phyloP scores from a whole-genome alignment of 2,888 invertebrate species.

The Epistrophella euchroma region DNA sequence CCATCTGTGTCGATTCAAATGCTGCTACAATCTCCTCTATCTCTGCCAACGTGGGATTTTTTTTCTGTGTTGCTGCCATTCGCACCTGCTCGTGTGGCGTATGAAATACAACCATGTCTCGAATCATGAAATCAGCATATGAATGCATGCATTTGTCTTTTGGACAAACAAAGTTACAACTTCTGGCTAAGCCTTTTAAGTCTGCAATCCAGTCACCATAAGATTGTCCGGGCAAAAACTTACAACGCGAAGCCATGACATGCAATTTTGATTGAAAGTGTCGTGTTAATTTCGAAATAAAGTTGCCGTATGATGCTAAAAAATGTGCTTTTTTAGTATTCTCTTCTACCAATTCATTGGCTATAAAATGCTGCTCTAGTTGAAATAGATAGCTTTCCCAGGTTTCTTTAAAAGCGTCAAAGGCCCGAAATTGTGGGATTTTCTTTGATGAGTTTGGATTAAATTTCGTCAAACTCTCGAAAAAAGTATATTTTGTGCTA shows the following conservation, averaged over 20 bases:
- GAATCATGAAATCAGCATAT: slow-evolving; percentile 13
- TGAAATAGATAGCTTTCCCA: slow-evolving; percentile 28
- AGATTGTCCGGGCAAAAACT: slow-evolving; percentile 37
- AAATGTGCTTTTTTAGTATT: slow-evolving; percentile 16
- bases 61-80: slow-evolving; percentile 42
- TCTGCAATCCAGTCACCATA: slow-evolving; percentile 60
- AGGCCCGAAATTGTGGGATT: slow-evolving; percentile 10
- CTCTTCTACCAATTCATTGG: neutral
- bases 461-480: neutral
- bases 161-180: slow-evolving; percentile 32
- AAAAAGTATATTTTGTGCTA: neutral
- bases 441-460: neutral
- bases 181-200: slow-evolving; percentile 49
- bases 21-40: neutral
- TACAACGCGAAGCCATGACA: slow-evolving; percentile 42
- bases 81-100: slow-evolving; percentile 51
- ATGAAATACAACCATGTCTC: slow-evolving; percentile 14
- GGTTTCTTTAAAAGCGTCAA: slow-evolving; percentile 2
- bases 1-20: neutral
- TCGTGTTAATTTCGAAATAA: slow-evolving; percentile 5
- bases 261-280: slow-evolving; percentile 34
- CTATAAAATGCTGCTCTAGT: slow-evolving; percentile 29
- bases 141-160: slow-evolving; percentile 49
- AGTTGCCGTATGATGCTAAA: slow-evolving; percentile 2
- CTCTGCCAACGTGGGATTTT: neutral